Conservation (phyloP, 2,797 vertebrate species). For the Muscicapa striata region DNA sequence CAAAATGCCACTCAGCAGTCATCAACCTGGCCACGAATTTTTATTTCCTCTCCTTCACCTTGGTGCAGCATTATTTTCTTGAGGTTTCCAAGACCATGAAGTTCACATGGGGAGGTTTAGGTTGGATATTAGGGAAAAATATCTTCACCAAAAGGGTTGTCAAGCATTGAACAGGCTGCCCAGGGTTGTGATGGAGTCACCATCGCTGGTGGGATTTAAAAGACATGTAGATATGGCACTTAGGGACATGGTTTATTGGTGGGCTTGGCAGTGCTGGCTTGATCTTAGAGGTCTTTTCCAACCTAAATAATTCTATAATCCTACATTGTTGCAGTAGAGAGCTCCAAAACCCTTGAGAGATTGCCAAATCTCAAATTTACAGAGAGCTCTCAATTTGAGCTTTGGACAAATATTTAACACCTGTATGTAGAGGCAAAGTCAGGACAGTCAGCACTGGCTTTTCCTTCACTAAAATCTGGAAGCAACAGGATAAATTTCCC, state of each 20-base stretch:
- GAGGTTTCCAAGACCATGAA: background rate
- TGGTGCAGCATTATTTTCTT: background rate
- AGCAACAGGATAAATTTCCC: fast-evolving
- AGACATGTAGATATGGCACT: background rate
- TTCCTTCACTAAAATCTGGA: background rate
- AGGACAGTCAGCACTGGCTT: background rate
- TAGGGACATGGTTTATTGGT: background rate
- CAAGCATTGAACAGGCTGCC: background rate
- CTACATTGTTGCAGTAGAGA: fast-evolving
- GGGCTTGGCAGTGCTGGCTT: background rate
- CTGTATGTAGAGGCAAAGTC: background rate
- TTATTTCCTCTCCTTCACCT: background rate
- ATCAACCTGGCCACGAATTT: background rate
- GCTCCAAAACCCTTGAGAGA: background rate
- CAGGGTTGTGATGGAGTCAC: background rate
- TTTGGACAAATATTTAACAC: background rate
- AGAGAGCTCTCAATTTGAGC: background rate
- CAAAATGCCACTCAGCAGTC: background rate
- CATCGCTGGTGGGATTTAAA: background rate
- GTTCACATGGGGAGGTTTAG: background rate
- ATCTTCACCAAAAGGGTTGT: background rate
- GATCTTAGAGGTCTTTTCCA: background rate
- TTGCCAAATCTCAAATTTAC: background rate
- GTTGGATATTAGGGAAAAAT: background rate
- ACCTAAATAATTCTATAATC: background rate